Percentiles rank a stretch among this genome's conserved stretches.
phyloP scores from a whole-genome alignment of 2,888 invertebrate species.

The Ochropleura leucogaster region DNA sequence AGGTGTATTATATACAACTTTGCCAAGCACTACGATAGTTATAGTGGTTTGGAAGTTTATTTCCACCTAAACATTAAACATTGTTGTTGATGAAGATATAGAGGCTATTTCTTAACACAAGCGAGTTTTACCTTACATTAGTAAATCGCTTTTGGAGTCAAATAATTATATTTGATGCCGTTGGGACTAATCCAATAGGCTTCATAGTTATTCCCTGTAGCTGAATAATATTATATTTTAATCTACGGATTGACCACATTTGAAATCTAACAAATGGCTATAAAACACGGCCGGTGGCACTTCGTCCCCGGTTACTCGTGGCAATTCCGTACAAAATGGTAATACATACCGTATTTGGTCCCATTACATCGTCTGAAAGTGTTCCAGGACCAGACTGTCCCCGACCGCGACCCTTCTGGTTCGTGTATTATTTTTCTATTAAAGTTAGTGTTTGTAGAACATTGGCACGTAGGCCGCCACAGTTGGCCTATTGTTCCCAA shows the following conservation, averaged over 20 bases:
- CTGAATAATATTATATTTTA: neutral
- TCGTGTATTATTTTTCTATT: constrained; percentile 57
- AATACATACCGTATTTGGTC: constrained; percentile 10
- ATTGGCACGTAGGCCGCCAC: constrained; percentile 56
- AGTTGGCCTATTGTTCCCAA: constrained; percentile 55
- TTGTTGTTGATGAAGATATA: neutral
- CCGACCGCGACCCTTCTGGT: constrained; percentile 39
- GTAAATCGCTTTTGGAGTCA: neutral
- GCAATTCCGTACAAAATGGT: constrained; percentile 1
- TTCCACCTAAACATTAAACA: neutral
- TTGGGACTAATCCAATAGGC: neutral
- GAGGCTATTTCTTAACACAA: neutral
- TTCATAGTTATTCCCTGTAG: neutral
- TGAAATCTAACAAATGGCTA: neutral
- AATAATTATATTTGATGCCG: neutral
- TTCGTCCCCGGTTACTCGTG: neutral
- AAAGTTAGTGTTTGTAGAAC: constrained; percentile 46
- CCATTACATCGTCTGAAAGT: constrained; percentile 14
- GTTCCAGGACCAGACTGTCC: neutral
- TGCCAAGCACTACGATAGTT: neutral
- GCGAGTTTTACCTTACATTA: neutral
- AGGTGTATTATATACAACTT: neutral
- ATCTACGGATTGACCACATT: neutral
- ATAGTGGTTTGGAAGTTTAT: neutral
- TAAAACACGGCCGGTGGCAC: neutral